A percentile compares a stretch with the other conserved stretches of the same genome.
Evolutionary conservation across 1,140 invertebrate species (phyloP).

Genomic region (Asbolus verrucosus): DNA sequence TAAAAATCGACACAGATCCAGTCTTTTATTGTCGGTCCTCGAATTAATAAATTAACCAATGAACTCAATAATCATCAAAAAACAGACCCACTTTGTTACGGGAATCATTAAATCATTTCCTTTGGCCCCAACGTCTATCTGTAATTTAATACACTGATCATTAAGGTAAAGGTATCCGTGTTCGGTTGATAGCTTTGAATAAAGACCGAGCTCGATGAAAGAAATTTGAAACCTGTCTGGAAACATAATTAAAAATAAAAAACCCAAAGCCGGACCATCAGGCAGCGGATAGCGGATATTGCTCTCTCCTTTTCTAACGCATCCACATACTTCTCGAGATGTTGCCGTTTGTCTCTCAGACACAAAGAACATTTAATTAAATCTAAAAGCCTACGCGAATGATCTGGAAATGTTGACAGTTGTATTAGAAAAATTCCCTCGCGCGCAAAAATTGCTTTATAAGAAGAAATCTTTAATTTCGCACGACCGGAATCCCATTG

Average conservation of each 20-base stretch:
- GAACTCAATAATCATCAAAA: constrained; percentile 23
- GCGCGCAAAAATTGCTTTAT: constrained; percentile 11
- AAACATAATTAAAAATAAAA: constrained; percentile 49
- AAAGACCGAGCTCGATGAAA: constrained; percentile 47
- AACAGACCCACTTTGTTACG: constrained; percentile 39
- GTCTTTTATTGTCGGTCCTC: constrained; percentile 7
- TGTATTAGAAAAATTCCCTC: constrained; percentile 8
- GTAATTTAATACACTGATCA: constrained; percentile 52
- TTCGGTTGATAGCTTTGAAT: constrained; percentile 46
- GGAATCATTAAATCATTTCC: constrained; percentile 52
- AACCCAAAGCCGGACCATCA: constrained; percentile 29
- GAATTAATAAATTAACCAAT: constrained; percentile 17
- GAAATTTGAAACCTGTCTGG: constrained; percentile 57
- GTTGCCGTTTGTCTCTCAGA: constrained; percentile 15
- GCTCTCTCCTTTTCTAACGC: constrained; percentile 20
- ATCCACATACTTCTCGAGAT: neutral
- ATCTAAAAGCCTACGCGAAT: constrained; percentile 28
- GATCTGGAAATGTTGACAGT: constrained; percentile 27
- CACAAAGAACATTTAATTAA: constrained; percentile 32
- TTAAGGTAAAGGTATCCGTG: constrained; percentile 48
- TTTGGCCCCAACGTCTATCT: constrained; percentile 42
- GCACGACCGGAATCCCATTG: neutral
- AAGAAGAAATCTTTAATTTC: constrained; percentile 13
- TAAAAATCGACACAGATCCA: constrained; percentile 17
- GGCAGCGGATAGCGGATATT: constrained; percentile 33